Evolutionary conservation across 2,888 invertebrate genomes (phyloP), one percentile per base, ranked within the genome.

Genomic region (Polydrusus tereticollis): DNA sequence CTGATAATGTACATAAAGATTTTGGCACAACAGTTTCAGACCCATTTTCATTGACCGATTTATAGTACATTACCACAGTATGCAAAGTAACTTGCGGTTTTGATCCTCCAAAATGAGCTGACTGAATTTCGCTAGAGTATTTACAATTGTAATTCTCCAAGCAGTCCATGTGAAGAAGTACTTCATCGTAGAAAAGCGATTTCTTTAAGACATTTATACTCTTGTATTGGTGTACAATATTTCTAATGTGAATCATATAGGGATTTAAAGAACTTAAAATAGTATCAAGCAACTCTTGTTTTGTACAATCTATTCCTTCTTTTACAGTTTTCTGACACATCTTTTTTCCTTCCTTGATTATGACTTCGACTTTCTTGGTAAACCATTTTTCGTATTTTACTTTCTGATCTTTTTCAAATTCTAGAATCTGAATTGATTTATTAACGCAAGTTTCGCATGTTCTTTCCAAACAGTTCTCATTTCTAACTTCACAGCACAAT

Each of bases 71-170:
- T 10, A 71, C 60, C 14, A 47, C 66, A 14, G 66, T 71, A 26
- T 71, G 71, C 5, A 71, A 16, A 38, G 45, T 71, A 1, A 71
- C 33, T 47, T 71, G 71, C 16, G 23, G 58, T 14, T 47, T 52
- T 8, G 71, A 66, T 23, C 66, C 66, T 2, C 71, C 71, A 67
- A 71, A 71, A 36, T 71, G 65, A 21, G 43, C 57, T 2, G 71
- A 67, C 43, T 71, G 60, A n/a, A 67, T 64, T 66, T 71, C 71
- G 6, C 14, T n/a, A 10, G 21, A 5, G 29, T 71, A 71, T 23
- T 71, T 67, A 16, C 66, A 71, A 50, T 18, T 36, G 20, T 64
- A 66, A 33, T 58, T 71, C 21, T 71, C 66, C 6, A 36, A 45
- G 20, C 59, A 71, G 23, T 71, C 71, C 2, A 66, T 57, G 21